Base-by-base conservation (phyloP, 1,140 invertebrate species). In the Lanistes nyassanus region DNA sequence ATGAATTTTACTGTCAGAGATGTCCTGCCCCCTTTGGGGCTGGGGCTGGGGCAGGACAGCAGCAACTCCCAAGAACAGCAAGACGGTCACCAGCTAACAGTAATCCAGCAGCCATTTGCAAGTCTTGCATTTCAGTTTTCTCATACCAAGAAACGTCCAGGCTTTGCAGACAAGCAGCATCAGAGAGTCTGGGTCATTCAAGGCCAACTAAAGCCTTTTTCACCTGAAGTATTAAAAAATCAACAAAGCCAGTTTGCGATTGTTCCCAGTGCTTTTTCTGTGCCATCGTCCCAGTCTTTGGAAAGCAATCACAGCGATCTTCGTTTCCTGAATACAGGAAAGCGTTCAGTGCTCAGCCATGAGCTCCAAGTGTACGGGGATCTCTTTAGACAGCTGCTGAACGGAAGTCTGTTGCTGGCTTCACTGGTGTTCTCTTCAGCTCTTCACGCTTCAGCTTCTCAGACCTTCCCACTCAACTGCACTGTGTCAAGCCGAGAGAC, bases 271-370 rank as follows among this genome's bases (percentile, higher is more conserved):
- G 69, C 51, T 71, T 55, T 37, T 36, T 37, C 29, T 58, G 69
- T 36, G 69, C 55, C 34, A 16, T 58, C 42, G 34, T 13, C 16
- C 55, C 70, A 11, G 56, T 36, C 34, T n/a, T 21, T 4, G 56
- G 23, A 11, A 31, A 56, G 36, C 56, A 11, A 60, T 23, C 56
- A 62, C 55, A 60, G 70, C 36, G 55, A 72, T 72, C 56, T 72
- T 60, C 11, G 21, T 62, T 72, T 72, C 70, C 70, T 72, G 68
- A 56, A 42, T 0, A 42, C 55, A 72, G 70, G 70, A 72, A 72
- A 70, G 68, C 53, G 68, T 70, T 70, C 68, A 21, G 5, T 23
- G 29, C 21, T 19, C 29, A 47, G 56, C 36, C 26, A 72, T 72
- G 55, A 72, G 55, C n/a, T 31, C 29, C n/a, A 60, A 60, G n/a